Percentiles rank a stretch among this genome's conserved stretches.
Conservation (phyloP, 1,140 invertebrate species). For the Mylabris phalerata region DNA sequence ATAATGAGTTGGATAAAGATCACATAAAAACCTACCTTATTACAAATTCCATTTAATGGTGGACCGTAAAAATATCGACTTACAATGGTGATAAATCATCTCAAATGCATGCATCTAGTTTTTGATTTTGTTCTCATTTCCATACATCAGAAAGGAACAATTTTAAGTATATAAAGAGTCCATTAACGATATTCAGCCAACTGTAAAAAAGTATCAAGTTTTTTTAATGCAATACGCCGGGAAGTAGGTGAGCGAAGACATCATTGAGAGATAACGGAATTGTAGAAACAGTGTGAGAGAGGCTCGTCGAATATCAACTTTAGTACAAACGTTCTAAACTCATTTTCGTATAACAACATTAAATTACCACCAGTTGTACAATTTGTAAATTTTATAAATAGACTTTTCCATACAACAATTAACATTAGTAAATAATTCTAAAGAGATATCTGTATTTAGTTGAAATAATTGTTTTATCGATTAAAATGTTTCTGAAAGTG, state of each 20-base stretch:
- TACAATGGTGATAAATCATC: constrained; percentile 19
- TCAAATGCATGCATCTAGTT: constrained; percentile 13
- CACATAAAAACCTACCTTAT: not conserved
- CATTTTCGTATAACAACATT: constrained; percentile 23
- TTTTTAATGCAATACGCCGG: constrained; percentile 32
- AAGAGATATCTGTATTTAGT: too few species aligned
- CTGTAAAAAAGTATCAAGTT: constrained; percentile 40
- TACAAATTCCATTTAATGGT: constrained; percentile 14
- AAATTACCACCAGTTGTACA: constrained; percentile 4
- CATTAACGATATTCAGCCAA: constrained; percentile 38
- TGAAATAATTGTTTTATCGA: too few species aligned
- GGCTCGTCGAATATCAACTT: not conserved
- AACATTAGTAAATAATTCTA: too few species aligned
- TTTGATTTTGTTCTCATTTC: constrained; percentile 12
- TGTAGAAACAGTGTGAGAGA: constrained; percentile 25
- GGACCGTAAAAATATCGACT: constrained; percentile 20
- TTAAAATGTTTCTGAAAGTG: too few species aligned
- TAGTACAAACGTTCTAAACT: constrained; percentile 16
- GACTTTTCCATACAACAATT: too few species aligned
- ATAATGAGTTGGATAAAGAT: not conserved
- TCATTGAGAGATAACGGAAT: constrained; percentile 36
- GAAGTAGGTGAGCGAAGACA: constrained; percentile 36
- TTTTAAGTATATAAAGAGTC: constrained; percentile 29
- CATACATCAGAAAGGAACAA: constrained; percentile 20
- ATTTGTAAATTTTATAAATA: constrained; percentile 8